Conservation (phyloP, 30 jellyfish, hydroid and myxozoan genomes). For the Morbakka virulenta region DNA sequence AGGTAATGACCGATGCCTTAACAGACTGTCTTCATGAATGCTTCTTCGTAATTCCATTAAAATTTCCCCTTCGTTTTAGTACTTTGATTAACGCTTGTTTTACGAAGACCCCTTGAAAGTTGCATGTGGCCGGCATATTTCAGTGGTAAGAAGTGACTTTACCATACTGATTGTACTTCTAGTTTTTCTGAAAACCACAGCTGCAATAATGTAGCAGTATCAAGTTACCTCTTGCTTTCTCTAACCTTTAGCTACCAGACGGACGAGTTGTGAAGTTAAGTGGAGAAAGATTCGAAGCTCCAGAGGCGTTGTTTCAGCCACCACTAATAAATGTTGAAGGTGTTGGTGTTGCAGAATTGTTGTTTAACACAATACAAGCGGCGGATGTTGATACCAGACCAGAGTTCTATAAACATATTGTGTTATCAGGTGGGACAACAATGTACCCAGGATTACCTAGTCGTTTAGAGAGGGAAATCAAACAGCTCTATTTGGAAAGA, state of each 20-base stretch:
- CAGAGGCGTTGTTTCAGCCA: slow-evolving; percentile 97
- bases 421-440: slow-evolving; percentile 96
- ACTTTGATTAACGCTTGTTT: too few species aligned
- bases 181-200: too few species aligned
- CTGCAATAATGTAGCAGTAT: too few species aligned
- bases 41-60: too few species aligned
- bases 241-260: slow-evolving; percentile 97
- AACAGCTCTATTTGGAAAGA: slow-evolving; percentile 91
- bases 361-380: slow-evolving; percentile 98
- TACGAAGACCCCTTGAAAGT: too few species aligned
- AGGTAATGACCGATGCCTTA: too few species aligned
- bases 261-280: slow-evolving; percentile 96
- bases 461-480: slow-evolving; percentile 94
- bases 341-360: slow-evolving; percentile 97
- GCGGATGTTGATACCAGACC: slow-evolving; percentile 98
- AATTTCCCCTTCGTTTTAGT: too few species aligned
- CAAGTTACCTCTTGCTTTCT: too few species aligned
- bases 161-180: too few species aligned
- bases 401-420: slow-evolving; percentile 95
- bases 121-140: too few species aligned
- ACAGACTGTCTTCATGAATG: too few species aligned
- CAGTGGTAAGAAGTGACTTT: too few species aligned
- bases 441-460: slow-evolving; percentile 99
- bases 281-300: slow-evolving; percentile 98
- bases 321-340: slow-evolving; percentile 93